phyloP scores from a whole-genome alignment of 2,113 vertebrate genomes.

The Pionites leucogaster region DNA sequence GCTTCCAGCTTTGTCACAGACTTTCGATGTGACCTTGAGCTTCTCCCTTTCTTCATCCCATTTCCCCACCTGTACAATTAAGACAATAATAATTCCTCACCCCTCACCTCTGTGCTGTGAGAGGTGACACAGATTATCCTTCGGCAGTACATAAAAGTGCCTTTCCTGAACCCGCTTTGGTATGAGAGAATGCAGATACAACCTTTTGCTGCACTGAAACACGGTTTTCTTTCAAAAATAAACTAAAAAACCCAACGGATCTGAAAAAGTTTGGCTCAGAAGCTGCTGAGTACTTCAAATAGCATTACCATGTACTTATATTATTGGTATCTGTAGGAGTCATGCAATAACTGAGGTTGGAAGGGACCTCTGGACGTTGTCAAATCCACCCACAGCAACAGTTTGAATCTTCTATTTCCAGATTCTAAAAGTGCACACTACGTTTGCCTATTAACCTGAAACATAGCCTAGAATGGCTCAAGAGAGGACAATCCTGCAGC shows the following conservation, averaged over 20 bases:
- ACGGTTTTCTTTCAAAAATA: background rate
- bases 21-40: accelerated
- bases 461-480: background rate
- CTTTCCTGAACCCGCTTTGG: background rate
- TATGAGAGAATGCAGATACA: background rate
- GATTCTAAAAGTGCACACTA: background rate
- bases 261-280: background rate
- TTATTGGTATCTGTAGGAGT: background rate
- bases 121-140: background rate
- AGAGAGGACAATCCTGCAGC: background rate
- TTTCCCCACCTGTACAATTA: background rate
- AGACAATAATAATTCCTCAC: background rate
- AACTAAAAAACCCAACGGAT: accelerated
- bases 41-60: background rate
- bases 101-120: background rate
- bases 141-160: accelerated
- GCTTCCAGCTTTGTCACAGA: background rate
- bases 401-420: background rate
- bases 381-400: background rate
- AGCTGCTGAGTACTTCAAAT: background rate
- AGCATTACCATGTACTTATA: background rate
- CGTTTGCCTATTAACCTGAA: background rate
- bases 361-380: background rate
- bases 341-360: background rate
- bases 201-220: background rate